Base-by-base conservation (phyloP, 2,113 vertebrate genomes). In the Microcebus murinus region DNA sequence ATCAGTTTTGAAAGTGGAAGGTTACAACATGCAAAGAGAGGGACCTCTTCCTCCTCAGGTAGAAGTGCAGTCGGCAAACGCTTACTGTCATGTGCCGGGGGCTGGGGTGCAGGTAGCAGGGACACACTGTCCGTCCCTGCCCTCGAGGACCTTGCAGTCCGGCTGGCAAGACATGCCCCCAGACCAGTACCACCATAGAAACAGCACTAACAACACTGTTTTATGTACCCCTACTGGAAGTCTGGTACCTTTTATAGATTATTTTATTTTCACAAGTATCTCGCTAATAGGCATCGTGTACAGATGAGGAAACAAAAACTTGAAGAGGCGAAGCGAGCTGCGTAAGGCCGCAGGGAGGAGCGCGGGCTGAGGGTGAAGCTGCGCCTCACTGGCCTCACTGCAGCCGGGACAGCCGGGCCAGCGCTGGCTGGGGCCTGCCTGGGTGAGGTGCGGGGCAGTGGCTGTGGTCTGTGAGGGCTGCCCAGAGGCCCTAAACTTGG, bases 51-150 rank as follows among this genome's bases (percentile, higher is more conserved):
- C 15, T 31, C 15, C 1, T 6, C 15, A 27, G 48, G 18, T 65
- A 29, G 27, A 31, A 65, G 34, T n/a, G 50, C n/a, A 23, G 42
- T 10, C 18, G 31, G 85, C 48, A 20, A 55, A 27, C 17, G 9
- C 17, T 11, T 6, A 21, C 31, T 14, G 55, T 4, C 18, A 73
- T 4, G 42, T 55, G 31, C 31, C 8, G 13, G 34, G 61, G 20
- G 27, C 42, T 42, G 18, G 34, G 15, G 20, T 59, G 61, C 13
- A 2, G 61, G 61, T 18, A 92, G n/a, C 18, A 27, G n/a, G 12
- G 45, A 10, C 67, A 74, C 45, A 18, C 18, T 4, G 6, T 2
- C 27, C 0, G 0, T 2, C 79, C 31, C 36, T 36, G 21, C 25
- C 29, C 36, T 57, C 5, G 2, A n/a, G 70, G 23, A 73, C 12